These are phyloP conservation scores for Caranx ignobilis DNA, from an alignment of 2,113 vertebrate species.

Conservation along the genomic window DNA sequence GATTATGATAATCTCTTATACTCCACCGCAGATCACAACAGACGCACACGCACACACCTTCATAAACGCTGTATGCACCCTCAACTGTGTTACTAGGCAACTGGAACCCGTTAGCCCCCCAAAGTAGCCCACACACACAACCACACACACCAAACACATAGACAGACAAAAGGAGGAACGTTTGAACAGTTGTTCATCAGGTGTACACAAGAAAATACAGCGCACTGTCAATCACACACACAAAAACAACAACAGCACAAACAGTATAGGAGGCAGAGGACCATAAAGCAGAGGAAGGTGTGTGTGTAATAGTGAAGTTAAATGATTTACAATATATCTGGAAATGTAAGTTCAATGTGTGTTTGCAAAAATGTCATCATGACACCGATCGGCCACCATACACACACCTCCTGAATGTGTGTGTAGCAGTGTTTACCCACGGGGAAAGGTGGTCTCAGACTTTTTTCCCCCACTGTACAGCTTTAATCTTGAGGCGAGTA, in stretches of 20 bases:
- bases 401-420: no score
- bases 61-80: slow-evolving; percentile 66
- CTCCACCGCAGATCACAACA: slow-evolving; percentile 56
- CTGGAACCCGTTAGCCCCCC: slow-evolving; percentile 69
- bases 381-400: no score
- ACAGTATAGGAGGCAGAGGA: background rate
- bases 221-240: slow-evolving; percentile 27
- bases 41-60: slow-evolving; percentile 43
- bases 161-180: background rate
- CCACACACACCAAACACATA: slow-evolving; percentile 10
- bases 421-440: background rate
- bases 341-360: background rate
- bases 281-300: no score
- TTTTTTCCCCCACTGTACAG: no score
- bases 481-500: no score
- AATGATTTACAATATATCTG: background rate
- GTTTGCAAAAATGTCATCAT: background rate
- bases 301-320: no score
- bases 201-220: slow-evolving; percentile 42
- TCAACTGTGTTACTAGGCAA: slow-evolving; percentile 82
- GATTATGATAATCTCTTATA: slow-evolving; percentile 78
- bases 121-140: slow-evolving; percentile 57
- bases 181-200: slow-evolving; percentile 42
- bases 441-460: no score
- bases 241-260: slow-evolving; percentile 8